Conservation (phyloP, 2,113 vertebrate species). For the Patagioenas fasciata region DNA sequence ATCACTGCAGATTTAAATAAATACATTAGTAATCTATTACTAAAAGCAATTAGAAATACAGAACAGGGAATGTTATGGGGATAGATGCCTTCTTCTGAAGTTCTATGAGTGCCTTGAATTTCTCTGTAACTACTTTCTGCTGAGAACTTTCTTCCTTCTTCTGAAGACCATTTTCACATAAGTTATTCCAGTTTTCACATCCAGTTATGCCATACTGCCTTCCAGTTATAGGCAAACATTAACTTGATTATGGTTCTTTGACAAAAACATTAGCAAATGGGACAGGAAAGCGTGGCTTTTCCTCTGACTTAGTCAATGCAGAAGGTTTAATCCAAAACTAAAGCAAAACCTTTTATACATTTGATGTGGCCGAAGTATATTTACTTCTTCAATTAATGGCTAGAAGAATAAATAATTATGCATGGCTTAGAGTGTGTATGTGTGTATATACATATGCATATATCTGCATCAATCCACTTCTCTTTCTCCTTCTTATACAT, state of each 20-base stretch:
- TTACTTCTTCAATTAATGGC: background rate
- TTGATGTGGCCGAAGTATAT: background rate
- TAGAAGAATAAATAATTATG: background rate
- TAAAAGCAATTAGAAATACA: background rate
- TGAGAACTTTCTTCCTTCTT: background rate
- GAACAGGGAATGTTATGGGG: background rate
- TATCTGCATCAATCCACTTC: background rate
- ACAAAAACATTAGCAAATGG: background rate
- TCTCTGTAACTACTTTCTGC: background rate
- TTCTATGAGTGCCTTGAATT: background rate
- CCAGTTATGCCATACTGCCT: background rate
- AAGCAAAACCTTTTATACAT: background rate
- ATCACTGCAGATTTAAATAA: background rate
- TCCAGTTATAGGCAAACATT: background rate
- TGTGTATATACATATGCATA: accelerated
- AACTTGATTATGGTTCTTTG: background rate
- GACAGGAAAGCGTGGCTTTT: background rate
- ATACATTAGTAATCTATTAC: background rate
- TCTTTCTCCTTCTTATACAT: background rate
- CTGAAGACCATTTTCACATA: background rate
- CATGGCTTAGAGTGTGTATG: background rate
- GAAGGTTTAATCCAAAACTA: background rate
- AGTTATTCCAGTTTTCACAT: background rate
- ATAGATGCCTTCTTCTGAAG: background rate
- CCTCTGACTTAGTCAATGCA: background rate